These are phyloP conservation scores for Saxidomus purpurata DNA, from an alignment of 1,140 invertebrate species.

Conservation along the genomic window DNA sequence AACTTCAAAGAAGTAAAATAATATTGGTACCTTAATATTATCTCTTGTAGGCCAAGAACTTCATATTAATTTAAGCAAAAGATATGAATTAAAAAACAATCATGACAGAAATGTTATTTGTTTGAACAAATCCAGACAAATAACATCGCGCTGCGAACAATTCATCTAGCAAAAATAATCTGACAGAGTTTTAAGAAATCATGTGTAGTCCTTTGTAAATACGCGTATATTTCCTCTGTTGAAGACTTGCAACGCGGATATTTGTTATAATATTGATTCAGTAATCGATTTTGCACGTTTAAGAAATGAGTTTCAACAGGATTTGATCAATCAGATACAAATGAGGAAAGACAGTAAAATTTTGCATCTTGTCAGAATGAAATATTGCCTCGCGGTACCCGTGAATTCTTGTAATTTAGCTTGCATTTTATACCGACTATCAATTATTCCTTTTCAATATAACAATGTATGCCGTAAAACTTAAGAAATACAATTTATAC, in stretches of 20 bases:
- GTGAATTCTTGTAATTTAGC: neutral
- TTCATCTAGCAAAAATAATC: neutral
- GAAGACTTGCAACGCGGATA: neutral
- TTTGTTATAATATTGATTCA: neutral
- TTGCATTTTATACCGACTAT: neutral
- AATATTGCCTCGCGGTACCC: neutral
- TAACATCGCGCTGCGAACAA: neutral
- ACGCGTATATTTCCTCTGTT: neutral
- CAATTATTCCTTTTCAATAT: neutral
- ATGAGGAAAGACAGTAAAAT: neutral
- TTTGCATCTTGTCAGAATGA: neutral
- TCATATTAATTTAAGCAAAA: neutral
- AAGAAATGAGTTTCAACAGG: neutral
- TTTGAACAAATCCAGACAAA: neutral
- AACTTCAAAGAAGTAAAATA: neutral
- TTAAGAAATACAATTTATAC: neutral
- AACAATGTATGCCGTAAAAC: neutral
- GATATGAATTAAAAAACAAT: neutral
- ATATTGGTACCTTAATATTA: neutral
- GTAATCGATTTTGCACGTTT: neutral
- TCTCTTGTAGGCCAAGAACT: neutral
- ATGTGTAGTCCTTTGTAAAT: neutral
- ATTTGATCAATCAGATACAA: neutral
- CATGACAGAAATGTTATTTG: neutral
- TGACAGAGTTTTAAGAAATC: constrained; percentile 4